Conservation (phyloP, 2,888 invertebrate species). For the Itoplectis maculator region DNA sequence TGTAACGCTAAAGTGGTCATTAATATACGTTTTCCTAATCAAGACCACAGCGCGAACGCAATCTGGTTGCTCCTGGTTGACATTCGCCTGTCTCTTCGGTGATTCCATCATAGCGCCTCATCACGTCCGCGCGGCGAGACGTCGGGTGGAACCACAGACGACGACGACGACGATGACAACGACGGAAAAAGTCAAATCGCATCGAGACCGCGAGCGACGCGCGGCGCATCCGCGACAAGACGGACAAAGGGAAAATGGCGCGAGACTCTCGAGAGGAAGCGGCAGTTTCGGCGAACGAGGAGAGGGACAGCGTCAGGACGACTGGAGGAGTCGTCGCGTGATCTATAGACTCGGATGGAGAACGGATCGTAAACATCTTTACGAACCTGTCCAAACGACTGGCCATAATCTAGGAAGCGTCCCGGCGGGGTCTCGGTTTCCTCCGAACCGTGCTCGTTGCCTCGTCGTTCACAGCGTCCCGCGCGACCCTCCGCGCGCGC, state of each 20-base stretch:
- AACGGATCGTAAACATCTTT: slow-evolving; percentile 77
- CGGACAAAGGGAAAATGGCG: slow-evolving; percentile 32
- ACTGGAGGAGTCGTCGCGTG: slow-evolving; percentile 25
- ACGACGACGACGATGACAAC: background rate
- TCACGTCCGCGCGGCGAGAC: slow-evolving; percentile 31
- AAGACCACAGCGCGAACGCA: background rate
- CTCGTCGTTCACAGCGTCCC: slow-evolving; percentile 61
- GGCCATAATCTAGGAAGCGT: slow-evolving; percentile 73
- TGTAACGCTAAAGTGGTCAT: background rate
- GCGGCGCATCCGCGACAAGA: slow-evolving; percentile 18
- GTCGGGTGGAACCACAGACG: too few species aligned
- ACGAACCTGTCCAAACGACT: slow-evolving; percentile 72
- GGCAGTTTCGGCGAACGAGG: slow-evolving; percentile 41
- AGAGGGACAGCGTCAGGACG: slow-evolving; percentile 39
- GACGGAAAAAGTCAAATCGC: slow-evolving; percentile 51
- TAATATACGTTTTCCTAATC: slow-evolving; percentile 1
- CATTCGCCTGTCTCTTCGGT: slow-evolving; percentile 25
- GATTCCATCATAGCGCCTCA: slow-evolving; percentile 23
- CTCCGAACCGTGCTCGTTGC: slow-evolving; percentile 62
- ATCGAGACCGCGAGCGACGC: slow-evolving; percentile 7
- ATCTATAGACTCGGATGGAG: slow-evolving; percentile 65
- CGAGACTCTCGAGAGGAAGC: slow-evolving; percentile 26
- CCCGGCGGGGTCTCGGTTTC: slow-evolving; percentile 61
- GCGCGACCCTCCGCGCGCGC: slow-evolving; percentile 30
- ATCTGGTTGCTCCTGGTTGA: slow-evolving; percentile 1